phyloP scores from a whole-genome alignment of 2,888 invertebrate genomes.

The Drosophila meridionalis region DNA sequence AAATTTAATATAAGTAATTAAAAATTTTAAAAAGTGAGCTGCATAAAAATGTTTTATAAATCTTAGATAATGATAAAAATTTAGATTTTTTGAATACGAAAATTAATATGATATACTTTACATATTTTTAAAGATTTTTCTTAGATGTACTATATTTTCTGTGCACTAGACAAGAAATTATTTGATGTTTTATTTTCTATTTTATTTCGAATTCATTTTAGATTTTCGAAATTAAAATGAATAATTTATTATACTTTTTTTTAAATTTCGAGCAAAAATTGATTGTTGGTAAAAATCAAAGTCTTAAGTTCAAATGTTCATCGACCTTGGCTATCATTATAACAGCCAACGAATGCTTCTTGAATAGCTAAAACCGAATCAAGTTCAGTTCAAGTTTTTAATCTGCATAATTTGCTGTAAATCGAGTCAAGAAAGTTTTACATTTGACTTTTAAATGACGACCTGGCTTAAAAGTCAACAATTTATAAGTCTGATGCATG shows the following conservation, averaged over 20 bases:
- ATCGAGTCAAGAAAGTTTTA: constrained; percentile 54
- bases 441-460: constrained; percentile 70
- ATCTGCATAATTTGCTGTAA: constrained; percentile 42
- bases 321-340: constrained; percentile 48
- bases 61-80: not conserved
- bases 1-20: too few species aligned
- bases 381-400: constrained; percentile 57
- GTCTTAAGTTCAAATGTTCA: constrained; percentile 36
- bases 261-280: constrained; percentile 13
- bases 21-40: too few species aligned
- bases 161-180: not conserved
- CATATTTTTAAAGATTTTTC: not conserved
- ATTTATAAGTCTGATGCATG: constrained; percentile 26
- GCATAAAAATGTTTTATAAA: too few species aligned
- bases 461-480: constrained; percentile 20
- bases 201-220: not conserved
- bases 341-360: constrained; percentile 51
- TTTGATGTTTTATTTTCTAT: not conserved
- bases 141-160: too few species aligned
- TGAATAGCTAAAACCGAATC: constrained; percentile 40
- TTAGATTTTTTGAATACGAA: not conserved
- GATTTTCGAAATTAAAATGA: not conserved
- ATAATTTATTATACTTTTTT: constrained; percentile 9
- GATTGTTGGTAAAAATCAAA: constrained; percentile 12
- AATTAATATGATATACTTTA: not conserved